A percentile compares a stretch with the other conserved stretches of the same genome.
Conservation (phyloP, 2,888 invertebrate species). For the Dione vanillae region DNA sequence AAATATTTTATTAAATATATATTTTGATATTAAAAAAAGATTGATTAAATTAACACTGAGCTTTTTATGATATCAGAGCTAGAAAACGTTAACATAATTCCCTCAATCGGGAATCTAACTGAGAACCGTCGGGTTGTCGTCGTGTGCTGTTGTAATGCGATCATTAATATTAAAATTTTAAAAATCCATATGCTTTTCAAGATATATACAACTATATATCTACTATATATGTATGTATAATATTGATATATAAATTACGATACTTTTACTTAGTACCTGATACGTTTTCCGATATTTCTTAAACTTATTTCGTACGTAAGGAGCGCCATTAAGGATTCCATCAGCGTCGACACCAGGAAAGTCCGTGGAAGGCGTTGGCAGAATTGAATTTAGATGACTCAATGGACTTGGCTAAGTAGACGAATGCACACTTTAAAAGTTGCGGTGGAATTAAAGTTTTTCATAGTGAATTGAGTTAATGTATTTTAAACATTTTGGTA, state of each 20-base stretch:
- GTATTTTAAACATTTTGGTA: not conserved
- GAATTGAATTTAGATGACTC: constrained; percentile 46
- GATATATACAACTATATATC: too few species aligned
- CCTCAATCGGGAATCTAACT: too few species aligned
- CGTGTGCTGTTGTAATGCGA: too few species aligned
- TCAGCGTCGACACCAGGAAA: constrained; percentile 44
- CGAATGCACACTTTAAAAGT: constrained; percentile 36
- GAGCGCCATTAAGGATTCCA: constrained; percentile 44
- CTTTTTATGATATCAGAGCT: too few species aligned
- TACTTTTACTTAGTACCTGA: constrained; percentile 32
- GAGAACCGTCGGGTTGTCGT: too few species aligned
- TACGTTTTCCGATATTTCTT: constrained; percentile 40
- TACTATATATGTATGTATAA: not conserved
- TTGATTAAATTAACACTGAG: too few species aligned
- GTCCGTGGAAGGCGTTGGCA: constrained; percentile 43
- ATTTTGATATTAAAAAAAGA: too few species aligned
- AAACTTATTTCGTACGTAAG: constrained; percentile 41
- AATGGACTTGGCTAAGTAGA: constrained; percentile 43
- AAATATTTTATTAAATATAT: too few species aligned
- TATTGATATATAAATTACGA: constrained; percentile 26
- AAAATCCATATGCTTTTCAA: too few species aligned
- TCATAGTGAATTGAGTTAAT: not conserved
- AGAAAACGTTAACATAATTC: too few species aligned
- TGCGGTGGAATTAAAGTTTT: constrained; percentile 18
- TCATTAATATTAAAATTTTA: too few species aligned